Percentiles rank a stretch among this genome's conserved stretches.
Conservation (phyloP, 2,113 vertebrate species). For the Anthoscopus minutus region DNA sequence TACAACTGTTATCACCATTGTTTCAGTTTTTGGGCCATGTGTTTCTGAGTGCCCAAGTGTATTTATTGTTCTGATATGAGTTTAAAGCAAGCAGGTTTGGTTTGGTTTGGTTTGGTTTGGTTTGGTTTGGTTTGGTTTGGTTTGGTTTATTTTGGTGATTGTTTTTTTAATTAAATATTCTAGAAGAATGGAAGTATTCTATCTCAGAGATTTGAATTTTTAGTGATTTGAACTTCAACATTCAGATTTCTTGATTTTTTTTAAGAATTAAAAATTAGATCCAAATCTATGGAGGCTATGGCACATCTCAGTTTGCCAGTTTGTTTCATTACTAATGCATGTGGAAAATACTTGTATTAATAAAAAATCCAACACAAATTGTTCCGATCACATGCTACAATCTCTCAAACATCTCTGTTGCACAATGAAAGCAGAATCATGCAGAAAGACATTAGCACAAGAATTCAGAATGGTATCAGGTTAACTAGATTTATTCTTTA, state of each 20-base stretch:
- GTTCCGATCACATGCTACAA: neutral
- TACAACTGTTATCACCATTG: neutral
- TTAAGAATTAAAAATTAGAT: neutral
- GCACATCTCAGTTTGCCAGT: neutral
- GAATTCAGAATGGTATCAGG: neutral
- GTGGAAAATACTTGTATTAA: neutral
- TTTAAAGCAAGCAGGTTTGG: neutral
- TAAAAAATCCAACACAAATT: neutral
- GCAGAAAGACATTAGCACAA: neutral
- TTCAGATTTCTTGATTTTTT: neutral
- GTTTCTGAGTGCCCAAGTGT: neutral
- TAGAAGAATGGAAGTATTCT: neutral
- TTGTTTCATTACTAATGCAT: neutral
- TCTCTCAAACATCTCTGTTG: neutral
- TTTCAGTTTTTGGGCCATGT: neutral
- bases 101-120: neutral
- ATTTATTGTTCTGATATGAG: neutral
- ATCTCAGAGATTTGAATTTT: neutral
- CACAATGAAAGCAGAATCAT: neutral
- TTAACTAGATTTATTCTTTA: neutral
- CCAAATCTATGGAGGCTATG: neutral
- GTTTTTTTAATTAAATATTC: neutral
- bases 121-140: too few relatives aligned
- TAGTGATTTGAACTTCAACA: neutral
- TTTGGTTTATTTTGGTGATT: neutral